Evolutionary conservation across 2,113 vertebrate species (phyloP).

Genomic region (Galbula dea): DNA sequence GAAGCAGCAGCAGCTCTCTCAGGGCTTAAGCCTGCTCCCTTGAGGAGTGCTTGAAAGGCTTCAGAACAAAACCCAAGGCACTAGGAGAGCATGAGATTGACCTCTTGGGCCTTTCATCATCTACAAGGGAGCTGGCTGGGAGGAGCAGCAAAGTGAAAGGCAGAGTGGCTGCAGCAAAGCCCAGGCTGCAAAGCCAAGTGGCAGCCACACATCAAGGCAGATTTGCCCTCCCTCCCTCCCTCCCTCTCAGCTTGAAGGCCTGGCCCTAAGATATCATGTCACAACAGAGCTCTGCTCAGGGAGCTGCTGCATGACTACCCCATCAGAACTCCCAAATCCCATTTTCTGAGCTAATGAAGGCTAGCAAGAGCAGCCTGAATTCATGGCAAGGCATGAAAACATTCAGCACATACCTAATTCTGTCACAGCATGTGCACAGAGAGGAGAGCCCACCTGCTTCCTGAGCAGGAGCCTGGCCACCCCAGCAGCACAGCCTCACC

Average conservation of each 20-base stretch:
- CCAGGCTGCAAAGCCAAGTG: neutral
- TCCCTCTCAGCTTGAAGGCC: neutral
- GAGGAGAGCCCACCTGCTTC: neutral
- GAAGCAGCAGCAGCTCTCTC: neutral
- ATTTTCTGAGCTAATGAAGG: neutral
- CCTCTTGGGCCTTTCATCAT: neutral
- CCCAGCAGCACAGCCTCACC: neutral
- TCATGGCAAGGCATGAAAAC: neutral
- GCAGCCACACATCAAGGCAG: neutral
- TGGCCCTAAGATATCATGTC: neutral
- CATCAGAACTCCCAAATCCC: neutral
- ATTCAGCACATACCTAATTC: neutral
- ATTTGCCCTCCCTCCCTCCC: neutral
- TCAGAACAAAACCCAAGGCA: neutral
- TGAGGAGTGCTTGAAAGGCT: neutral
- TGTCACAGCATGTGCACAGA: neutral
- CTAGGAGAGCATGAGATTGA: neutral
- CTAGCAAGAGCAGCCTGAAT: neutral
- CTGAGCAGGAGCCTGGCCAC: neutral
- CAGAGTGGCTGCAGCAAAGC: neutral
- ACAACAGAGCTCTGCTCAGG: rapidly evolving
- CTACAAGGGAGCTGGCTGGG: neutral
- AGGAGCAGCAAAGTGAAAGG: neutral
- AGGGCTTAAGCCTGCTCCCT: neutral
- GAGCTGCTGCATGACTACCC: neutral